Conservation (phyloP, 2,888 invertebrate species). For the Conomelus anceps region DNA sequence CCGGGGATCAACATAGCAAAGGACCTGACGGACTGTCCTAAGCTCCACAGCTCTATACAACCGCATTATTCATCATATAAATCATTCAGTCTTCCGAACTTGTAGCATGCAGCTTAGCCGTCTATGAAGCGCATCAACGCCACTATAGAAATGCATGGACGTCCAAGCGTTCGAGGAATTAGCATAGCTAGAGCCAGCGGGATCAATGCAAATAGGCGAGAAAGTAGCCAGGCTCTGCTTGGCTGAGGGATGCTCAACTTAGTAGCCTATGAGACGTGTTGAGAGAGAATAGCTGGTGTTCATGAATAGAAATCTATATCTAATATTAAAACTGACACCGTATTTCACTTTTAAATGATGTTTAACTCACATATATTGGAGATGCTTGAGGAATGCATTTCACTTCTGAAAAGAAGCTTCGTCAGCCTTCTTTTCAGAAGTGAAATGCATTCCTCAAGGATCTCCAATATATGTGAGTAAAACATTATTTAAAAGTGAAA, state of each 20-base stretch:
- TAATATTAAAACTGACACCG: no score
- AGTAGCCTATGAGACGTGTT: background rate
- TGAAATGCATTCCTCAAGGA: no score
- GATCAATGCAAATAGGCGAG: background rate
- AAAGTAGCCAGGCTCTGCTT: background rate
- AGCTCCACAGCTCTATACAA: background rate
- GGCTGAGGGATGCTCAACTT: background rate
- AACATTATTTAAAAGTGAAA: no score
- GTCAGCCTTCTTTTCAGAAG: no score
- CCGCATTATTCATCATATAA: background rate
- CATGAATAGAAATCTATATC: no score
- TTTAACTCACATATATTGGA: no score
- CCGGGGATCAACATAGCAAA: background rate
- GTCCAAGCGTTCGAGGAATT: background rate
- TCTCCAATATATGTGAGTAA: no score
- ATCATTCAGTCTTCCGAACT: background rate
- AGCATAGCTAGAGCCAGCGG: background rate
- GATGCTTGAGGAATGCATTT: no score
- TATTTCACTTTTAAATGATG: no score
- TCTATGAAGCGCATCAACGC: background rate
- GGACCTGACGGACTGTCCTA: background rate
- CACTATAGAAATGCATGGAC: background rate
- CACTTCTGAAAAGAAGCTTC: no score
- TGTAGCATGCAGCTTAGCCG: background rate
- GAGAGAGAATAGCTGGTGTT: no score